phyloP scores from a whole-genome alignment of 2,797 vertebrate species.

The Centropyge bicolor region DNA sequence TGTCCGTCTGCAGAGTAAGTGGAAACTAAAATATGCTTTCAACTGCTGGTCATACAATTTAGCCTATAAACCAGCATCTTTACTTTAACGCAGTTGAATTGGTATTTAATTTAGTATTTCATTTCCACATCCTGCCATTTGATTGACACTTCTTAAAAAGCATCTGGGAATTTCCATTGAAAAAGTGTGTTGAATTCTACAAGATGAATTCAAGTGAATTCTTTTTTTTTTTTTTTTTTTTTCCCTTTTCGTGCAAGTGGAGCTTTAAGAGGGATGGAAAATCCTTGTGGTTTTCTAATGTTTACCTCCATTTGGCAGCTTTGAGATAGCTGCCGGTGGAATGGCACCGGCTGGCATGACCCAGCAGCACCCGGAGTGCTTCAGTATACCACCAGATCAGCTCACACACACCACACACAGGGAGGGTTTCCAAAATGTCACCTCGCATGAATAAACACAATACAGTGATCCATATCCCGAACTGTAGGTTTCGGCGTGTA shows the following conservation, averaged over 20 bases:
- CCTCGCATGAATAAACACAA: conserved; percentile 40
- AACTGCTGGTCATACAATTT: neutral
- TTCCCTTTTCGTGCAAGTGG: neutral
- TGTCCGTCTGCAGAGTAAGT: conserved; percentile 97
- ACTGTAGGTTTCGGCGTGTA: conserved; percentile 4
- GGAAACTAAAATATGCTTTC: neutral
- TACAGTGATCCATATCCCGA: neutral
- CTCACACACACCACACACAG: conserved; percentile 12
- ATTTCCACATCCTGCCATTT: conserved; percentile 11
- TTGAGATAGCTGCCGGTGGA: conserved; percentile 42
- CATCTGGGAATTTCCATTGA: conserved; percentile 28
- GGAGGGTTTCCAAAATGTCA: conserved; percentile 54
- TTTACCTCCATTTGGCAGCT: conserved; percentile 54
- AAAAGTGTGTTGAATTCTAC: conserved; percentile 22
- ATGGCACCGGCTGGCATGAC: conserved; percentile 45
- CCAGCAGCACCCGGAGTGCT: conserved; percentile 20
- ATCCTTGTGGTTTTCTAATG: conserved; percentile 48
- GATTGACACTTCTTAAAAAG: conserved; percentile 21
- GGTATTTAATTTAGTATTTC: neutral
- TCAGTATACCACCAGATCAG: conserved; percentile 27
- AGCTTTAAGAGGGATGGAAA: conserved; percentile 43
- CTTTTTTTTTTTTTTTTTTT: conserved; percentile 5
- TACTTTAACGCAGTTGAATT: neutral
- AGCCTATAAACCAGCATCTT: neutral
- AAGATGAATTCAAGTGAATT: neutral